Percentiles rank a stretch among this genome's conserved stretches.
Conservation (phyloP, 2,888 invertebrate genomes). For the Caenorhabditis imperialis region DNA sequence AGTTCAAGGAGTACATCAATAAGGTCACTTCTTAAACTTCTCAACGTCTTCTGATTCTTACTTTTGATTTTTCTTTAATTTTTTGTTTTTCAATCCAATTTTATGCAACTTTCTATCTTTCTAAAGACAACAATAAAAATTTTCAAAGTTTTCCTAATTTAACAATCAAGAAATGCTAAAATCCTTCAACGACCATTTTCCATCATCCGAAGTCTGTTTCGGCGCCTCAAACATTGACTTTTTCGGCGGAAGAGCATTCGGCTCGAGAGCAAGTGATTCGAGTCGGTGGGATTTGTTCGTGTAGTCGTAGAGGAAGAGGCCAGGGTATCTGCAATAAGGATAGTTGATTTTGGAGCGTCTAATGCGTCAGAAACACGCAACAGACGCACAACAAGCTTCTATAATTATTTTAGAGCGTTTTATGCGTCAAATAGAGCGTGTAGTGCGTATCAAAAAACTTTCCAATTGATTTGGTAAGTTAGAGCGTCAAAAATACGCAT, state of each 20-base stretch:
- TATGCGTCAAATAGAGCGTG: too few relatives aligned
- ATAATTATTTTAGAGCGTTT: too few relatives aligned
- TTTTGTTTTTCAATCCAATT: conserved; percentile 10
- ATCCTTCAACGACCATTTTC: conserved; percentile 38
- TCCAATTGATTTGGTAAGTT: too few relatives aligned
- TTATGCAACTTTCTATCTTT: conserved; percentile 11
- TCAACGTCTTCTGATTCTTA: too few relatives aligned
- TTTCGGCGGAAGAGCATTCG: conserved; percentile 32
- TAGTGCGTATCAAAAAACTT: too few relatives aligned
- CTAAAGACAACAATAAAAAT: conserved; percentile 7
- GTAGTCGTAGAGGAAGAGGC: conserved; percentile 75
- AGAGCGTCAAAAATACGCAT: too few relatives aligned
- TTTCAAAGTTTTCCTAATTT: neutral
- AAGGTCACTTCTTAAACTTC: conserved; percentile 63
- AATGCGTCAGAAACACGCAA: conserved; percentile 10
- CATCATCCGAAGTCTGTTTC: conserved; percentile 3
- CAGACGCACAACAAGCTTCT: too few relatives aligned
- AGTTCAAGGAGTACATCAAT: conserved; percentile 75
- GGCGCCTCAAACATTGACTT: neutral
- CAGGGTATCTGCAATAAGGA: conserved; percentile 69
- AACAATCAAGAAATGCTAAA: conserved; percentile 25
- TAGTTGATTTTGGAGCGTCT: neutral
- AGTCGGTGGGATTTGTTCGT: conserved; percentile 61
- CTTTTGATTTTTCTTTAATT: conserved; percentile 6
- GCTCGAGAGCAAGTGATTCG: conserved; percentile 57